Conservation (phyloP, 1,140 invertebrate genomes). For the Phymastichus coffea region DNA sequence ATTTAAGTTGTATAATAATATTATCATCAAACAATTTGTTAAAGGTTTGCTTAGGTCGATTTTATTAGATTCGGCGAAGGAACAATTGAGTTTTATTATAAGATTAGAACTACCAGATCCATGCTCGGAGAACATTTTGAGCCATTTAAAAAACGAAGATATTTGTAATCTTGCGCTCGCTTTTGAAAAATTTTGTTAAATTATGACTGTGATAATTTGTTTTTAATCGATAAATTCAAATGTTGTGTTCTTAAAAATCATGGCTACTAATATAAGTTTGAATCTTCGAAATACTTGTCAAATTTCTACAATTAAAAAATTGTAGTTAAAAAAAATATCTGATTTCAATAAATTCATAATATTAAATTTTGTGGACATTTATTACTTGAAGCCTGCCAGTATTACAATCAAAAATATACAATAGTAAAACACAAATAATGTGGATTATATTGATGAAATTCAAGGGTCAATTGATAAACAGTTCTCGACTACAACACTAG, state of each 20-base stretch:
- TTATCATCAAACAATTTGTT: constrained; percentile 18
- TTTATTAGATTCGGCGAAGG: background rate
- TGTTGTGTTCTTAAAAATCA: too few species aligned
- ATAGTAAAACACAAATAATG: constrained; percentile 2
- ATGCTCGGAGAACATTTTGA: constrained; percentile 10
- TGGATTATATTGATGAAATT: too few species aligned
- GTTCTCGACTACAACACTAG: too few species aligned
- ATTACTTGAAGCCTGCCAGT: constrained; percentile 15
- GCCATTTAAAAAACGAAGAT: constrained; percentile 21
- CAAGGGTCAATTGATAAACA: too few species aligned
- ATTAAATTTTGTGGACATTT: constrained; percentile 22
- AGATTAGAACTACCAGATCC: constrained; percentile 6
- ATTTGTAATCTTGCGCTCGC: constrained; percentile 21
- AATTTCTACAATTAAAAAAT: too few species aligned
- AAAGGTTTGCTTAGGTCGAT: constrained; percentile 15
- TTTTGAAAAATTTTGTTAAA: constrained; percentile 7
- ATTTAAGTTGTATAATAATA: background rate
- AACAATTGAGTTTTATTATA: constrained; percentile 2
- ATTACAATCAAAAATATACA: constrained; percentile 21
- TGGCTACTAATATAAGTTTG: too few species aligned
- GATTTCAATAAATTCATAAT: too few species aligned
- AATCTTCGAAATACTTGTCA: too few species aligned
- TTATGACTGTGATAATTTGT: background rate
- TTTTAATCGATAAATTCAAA: background rate
- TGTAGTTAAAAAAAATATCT: too few species aligned